Conservation (phyloP, 2,113 vertebrate species). For the Menura novaehollandiae region DNA sequence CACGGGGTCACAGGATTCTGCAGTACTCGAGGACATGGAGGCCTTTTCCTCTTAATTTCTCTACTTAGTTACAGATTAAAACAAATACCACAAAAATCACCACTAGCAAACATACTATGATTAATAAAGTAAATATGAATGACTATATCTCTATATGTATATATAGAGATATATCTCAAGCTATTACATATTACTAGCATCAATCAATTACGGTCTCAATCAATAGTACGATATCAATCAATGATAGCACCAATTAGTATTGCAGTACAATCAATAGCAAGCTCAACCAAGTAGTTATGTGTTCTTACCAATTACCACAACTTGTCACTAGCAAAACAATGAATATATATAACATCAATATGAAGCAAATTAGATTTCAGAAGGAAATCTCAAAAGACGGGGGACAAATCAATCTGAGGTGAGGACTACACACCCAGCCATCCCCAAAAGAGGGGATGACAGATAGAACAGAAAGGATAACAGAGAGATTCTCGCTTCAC, state of each 20-base stretch:
- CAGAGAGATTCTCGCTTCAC: neutral
- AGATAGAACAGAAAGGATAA: neutral
- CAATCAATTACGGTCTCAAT: neutral
- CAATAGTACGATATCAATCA: neutral
- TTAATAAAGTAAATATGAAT: neutral
- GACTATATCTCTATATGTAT: neutral
- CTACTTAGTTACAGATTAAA: neutral
- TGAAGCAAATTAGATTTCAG: neutral
- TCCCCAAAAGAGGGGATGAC: neutral
- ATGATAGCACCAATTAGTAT: neutral
- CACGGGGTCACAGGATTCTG: neutral
- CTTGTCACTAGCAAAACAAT: neutral
- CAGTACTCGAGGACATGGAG: rapidly evolving
- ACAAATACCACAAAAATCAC: neutral
- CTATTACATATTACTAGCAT: neutral
- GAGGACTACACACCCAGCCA: neutral
- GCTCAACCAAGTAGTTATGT: neutral
- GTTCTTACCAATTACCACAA: neutral
- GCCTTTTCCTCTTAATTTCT: neutral
- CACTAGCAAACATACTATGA: neutral
- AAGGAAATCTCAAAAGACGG: neutral
- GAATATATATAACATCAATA: neutral
- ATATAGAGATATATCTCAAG: neutral
- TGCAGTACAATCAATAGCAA: neutral
- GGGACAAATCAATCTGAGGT: neutral